A percentile compares a stretch with the other conserved stretches of the same genome.
These are phyloP conservation scores for Aurelia sp. DNA, from an alignment of 30 jellyfish, hydroid and myxozoan species.

Conservation along the genomic window DNA sequence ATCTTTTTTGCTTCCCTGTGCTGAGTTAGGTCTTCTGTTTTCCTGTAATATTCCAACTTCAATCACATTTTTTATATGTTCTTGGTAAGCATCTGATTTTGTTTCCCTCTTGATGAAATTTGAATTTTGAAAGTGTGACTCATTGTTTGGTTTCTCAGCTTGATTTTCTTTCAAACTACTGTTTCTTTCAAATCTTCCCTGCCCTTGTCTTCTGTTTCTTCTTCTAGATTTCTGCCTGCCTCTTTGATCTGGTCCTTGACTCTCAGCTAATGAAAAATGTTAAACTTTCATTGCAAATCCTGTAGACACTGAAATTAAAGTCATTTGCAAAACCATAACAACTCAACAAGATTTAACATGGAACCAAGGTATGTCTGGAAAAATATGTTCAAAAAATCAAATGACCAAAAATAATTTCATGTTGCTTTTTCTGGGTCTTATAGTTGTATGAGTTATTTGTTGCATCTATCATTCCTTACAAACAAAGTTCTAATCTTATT, in stretches of 20 bases:
- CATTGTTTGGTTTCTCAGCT: background rate
- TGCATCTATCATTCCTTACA: background rate
- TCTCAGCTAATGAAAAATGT: background rate
- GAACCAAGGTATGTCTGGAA: no score
- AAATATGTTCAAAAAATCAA: no score
- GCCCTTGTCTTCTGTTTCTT: slow-evolving; percentile 27
- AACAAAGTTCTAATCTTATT: background rate
- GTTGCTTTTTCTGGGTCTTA: background rate
- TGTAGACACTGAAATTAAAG: no score
- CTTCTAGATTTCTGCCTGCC: slow-evolving; percentile 51
- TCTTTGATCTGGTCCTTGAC: slow-evolving; percentile 11
- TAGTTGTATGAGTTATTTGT: background rate
- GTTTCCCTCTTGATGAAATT: slow-evolving; percentile 57
- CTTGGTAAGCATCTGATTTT: slow-evolving; percentile 72
- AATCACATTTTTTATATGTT: slow-evolving; percentile 57
- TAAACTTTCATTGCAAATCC: slow-evolving; percentile 7
- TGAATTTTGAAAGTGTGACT: background rate
- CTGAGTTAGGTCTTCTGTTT: slow-evolving; percentile 75
- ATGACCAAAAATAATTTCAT: no score
- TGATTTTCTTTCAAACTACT: background rate
- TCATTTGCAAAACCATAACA: no score
- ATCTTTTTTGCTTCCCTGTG: slow-evolving; percentile 65
- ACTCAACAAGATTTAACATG: no score
- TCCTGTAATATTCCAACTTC: slow-evolving; percentile 50
- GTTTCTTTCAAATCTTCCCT: background rate